Percentiles rank a stretch among this genome's conserved stretches.
These are phyloP conservation scores for Physella acuta DNA, from an alignment of 1,140 invertebrate genomes.

Conservation along the genomic window DNA sequence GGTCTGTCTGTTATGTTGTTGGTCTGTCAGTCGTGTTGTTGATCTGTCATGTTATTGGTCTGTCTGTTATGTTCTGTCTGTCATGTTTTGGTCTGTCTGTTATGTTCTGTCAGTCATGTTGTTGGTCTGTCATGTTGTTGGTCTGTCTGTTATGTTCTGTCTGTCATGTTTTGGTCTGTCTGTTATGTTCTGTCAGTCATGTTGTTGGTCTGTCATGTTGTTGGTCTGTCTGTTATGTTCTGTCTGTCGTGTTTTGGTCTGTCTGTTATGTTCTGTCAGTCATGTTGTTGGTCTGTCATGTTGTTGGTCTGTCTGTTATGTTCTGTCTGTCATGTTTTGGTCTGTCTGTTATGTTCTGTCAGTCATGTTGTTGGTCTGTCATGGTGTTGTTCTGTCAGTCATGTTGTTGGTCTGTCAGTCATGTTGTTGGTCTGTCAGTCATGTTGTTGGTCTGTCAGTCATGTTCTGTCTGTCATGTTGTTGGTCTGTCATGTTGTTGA, in stretches of 20 bases:
- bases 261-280: neutral
- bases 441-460: neutral
- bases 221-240: too few relatives aligned
- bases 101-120: neutral
- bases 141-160: neutral
- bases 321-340: neutral
- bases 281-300: neutral
- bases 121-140: neutral
- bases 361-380: too few relatives aligned
- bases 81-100: neutral
- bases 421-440: neutral
- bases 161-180: neutral
- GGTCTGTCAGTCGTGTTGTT: neutral
- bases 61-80: neutral
- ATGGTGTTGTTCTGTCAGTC: conserved; percentile 21
- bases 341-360: neutral
- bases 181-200: too few relatives aligned
- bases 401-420: neutral
- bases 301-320: neutral
- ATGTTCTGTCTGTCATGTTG: neutral
- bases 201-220: neutral
- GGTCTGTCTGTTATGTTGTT: neutral
- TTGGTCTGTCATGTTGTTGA: neutral
- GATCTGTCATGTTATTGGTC: neutral
- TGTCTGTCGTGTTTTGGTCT: neutral